phyloP scores from a whole-genome alignment of 2,888 invertebrate species.

The Kuschelorhynchus macadamiae region DNA sequence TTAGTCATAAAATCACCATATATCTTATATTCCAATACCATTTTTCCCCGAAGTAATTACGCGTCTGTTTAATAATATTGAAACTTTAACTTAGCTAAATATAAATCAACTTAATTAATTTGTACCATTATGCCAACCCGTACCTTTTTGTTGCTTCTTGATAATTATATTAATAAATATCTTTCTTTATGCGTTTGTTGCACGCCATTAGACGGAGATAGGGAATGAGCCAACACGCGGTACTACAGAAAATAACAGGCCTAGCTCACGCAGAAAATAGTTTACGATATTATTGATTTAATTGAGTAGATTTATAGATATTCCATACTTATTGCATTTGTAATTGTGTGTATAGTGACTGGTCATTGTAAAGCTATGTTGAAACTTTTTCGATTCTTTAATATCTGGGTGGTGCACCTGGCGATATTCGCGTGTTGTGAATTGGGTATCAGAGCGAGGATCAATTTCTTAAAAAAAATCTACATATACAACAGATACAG shows the following conservation, averaged over 20 bases:
- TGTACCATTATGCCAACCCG: conserved; percentile 26
- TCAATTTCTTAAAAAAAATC: neutral
- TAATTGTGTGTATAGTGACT: neutral
- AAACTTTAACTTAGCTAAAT: conserved; percentile 9
- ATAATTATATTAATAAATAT: conserved; percentile 40
- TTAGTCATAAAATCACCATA: neutral
- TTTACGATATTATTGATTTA: conserved; percentile 28
- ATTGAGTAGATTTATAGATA: conserved; percentile 33
- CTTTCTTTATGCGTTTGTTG: conserved; percentile 20
- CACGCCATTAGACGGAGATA: conserved; percentile 11
- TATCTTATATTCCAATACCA: conserved; percentile 1
- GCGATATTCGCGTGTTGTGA: neutral
- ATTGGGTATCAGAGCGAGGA: neutral
- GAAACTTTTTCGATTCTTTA: too few species aligned
- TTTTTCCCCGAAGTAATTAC: conserved; percentile 15
- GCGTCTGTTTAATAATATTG: conserved; percentile 14
- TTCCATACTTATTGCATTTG: conserved; percentile 15
- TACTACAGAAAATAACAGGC: conserved; percentile 10
- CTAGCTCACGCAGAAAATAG: conserved; percentile 29
- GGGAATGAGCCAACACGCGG: neutral
- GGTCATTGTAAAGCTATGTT: too few species aligned
- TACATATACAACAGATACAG: neutral
- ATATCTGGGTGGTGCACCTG: neutral
- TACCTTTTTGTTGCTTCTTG: conserved; percentile 25
- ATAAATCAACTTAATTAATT: conserved; percentile 35